These are phyloP conservation scores for Pseudochirops cupreus DNA, from an alignment of 2,797 vertebrate genomes.

Conservation along the genomic window DNA sequence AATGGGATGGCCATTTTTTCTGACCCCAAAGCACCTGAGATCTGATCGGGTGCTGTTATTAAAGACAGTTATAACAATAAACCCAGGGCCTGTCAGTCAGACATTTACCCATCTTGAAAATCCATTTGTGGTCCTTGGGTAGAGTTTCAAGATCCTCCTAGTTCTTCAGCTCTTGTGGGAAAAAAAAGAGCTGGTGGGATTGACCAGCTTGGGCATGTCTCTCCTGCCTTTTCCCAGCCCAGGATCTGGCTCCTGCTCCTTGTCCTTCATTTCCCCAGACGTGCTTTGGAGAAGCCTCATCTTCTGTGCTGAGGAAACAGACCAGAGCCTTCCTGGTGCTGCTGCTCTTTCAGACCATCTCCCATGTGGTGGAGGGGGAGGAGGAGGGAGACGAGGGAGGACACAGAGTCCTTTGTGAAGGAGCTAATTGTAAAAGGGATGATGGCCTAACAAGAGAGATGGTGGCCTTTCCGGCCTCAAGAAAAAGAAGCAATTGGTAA, in stretches of 20 bases:
- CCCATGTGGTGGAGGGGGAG: constrained; percentile 10
- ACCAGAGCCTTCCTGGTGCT: constrained; percentile 74
- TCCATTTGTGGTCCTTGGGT: constrained; percentile 38
- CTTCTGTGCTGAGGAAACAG: constrained; percentile 84
- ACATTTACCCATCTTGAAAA: not conserved
- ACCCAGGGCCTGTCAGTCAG: not conserved
- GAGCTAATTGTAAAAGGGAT: not conserved
- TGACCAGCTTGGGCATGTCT: not conserved
- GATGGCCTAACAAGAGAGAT: constrained; percentile 60
- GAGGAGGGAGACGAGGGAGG: not conserved
- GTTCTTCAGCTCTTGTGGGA: not conserved
- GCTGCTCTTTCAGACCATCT: constrained; percentile 59
- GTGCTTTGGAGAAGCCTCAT: constrained; percentile 18
- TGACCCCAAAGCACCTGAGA: not conserved
- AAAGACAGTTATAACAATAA: not conserved
- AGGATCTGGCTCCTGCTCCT: not conserved
- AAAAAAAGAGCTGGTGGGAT: not conserved
- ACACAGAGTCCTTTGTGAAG: not conserved
- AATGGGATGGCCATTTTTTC: not conserved
- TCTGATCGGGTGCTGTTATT: no score
- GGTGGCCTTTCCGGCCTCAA: constrained; percentile 57
- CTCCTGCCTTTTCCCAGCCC: not conserved
- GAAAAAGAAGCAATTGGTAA: constrained; percentile 76
- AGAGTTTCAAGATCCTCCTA: constrained; percentile 19
- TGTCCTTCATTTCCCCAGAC: no score